These are phyloP conservation scores for Erinaceus europaeus DNA, from an alignment of 2,113 vertebrate species.

Conservation along the genomic window DNA sequence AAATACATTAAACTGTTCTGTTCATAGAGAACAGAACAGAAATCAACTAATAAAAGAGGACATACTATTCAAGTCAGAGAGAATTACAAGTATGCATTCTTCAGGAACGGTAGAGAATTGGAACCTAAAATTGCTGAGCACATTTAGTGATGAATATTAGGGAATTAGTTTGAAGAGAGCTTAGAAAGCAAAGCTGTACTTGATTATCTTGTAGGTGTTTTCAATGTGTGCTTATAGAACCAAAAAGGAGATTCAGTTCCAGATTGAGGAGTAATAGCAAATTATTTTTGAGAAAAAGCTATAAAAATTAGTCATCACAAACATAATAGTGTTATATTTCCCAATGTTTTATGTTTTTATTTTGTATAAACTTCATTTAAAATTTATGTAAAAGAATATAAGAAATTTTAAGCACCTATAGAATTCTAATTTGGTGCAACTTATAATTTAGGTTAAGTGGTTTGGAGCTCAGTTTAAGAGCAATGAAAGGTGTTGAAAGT, in stretches of 20 bases:
- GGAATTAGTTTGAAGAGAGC: not conserved
- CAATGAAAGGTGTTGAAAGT: not conserved
- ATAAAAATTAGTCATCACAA: not conserved
- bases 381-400: not conserved
- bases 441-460: not conserved
- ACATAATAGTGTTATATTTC: not conserved
- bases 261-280: not conserved
- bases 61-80: not conserved
- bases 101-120: not conserved
- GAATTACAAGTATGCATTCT: not conserved
- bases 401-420: not conserved
- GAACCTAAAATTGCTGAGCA: not conserved
- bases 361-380: not conserved
- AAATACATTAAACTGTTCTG: not conserved
- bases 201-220: not conserved
- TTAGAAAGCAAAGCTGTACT: not conserved
- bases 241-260: not conserved
- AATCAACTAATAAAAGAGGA: not conserved
- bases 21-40: not conserved
- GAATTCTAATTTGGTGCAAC: slow-evolving; percentile 3
- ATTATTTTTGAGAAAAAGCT: not conserved
- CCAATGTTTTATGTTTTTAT: not conserved
- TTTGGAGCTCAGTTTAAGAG: not conserved
- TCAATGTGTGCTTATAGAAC: not conserved
- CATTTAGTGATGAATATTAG: not conserved